These are phyloP conservation scores for Brachyptera risi DNA, from an alignment of 2,888 invertebrate genomes.

Conservation along the genomic window DNA sequence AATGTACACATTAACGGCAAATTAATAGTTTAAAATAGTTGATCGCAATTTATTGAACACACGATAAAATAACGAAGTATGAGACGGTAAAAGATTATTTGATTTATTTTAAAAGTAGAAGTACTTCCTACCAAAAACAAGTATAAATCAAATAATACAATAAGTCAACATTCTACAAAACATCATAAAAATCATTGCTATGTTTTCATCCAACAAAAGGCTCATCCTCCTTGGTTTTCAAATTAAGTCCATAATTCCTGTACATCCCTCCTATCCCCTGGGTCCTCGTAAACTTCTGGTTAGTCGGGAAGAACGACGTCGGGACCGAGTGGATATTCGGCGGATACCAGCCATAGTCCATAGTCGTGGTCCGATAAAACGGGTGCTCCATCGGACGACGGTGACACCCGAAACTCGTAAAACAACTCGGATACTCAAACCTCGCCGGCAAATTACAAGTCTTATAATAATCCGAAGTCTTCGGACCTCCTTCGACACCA, in stretches of 20 bases:
- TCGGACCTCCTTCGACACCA: slow-evolving; percentile 25
- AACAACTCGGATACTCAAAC: slow-evolving; percentile 71
- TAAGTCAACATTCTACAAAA: no score
- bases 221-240: slow-evolving; percentile 10
- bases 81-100: no score
- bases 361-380: slow-evolving; percentile 76
- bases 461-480: slow-evolving; percentile 65
- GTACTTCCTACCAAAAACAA: no score
- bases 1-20: no score
- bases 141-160: no score
- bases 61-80: no score
- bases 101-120: no score
- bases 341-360: slow-evolving; percentile 76
- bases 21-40: no score
- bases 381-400: slow-evolving; percentile 58
- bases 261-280: slow-evolving; percentile 73
- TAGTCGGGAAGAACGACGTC: slow-evolving; percentile 66
- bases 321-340: slow-evolving; percentile 70
- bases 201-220: no score
- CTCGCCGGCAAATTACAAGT: slow-evolving; percentile 67
- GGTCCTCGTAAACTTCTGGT: slow-evolving; percentile 68
- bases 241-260: slow-evolving; percentile 76
- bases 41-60: no score
- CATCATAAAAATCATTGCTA: no score
- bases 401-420: slow-evolving; percentile 65